Evolutionary conservation across 2,797 vertebrate genomes (phyloP).

Genomic region (Oreortyx pictus): DNA sequence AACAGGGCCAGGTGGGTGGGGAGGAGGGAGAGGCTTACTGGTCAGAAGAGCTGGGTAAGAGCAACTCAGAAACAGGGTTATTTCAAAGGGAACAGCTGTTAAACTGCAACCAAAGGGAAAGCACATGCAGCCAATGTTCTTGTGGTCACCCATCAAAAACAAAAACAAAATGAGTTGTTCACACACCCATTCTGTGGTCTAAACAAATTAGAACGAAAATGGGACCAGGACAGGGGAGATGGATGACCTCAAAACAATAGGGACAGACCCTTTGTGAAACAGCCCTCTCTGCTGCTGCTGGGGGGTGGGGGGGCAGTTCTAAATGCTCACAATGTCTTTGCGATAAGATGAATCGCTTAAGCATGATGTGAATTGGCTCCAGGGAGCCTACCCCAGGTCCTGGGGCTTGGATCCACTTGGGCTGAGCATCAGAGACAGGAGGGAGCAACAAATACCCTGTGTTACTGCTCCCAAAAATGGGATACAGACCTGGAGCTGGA

Average conservation of each 20-base stretch:
- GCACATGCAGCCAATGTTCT: constrained; percentile 59
- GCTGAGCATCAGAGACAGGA: neutral
- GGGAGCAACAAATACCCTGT: neutral
- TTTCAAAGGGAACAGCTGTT: constrained; percentile 74
- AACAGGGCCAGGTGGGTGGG: constrained; percentile 35
- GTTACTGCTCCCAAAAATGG: neutral
- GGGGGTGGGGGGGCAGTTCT: neutral
- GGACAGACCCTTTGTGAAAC: constrained; percentile 16
- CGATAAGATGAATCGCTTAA: neutral
- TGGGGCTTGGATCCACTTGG: neutral
- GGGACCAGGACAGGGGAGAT: constrained; percentile 36
- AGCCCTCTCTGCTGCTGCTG: constrained; percentile 17
- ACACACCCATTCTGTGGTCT: constrained; percentile 22
- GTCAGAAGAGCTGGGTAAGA: constrained; percentile 51
- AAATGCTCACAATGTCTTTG: neutral
- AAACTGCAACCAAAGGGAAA: constrained; percentile 61
- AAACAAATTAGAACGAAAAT: constrained; percentile 67
- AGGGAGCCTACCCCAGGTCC: neutral
- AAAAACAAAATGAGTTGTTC: constrained; percentile 52
- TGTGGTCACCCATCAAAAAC: constrained; percentile 32
- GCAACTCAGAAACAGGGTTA: constrained; percentile 49
- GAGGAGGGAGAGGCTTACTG: constrained; percentile 51
- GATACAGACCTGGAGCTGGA: neutral
- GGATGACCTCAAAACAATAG: constrained; percentile 56
- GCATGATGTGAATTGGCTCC: neutral